Percentiles rank a stretch among this genome's conserved stretches.
Conservation (phyloP, 2,888 invertebrate genomes). For the Ligdia adustata region DNA sequence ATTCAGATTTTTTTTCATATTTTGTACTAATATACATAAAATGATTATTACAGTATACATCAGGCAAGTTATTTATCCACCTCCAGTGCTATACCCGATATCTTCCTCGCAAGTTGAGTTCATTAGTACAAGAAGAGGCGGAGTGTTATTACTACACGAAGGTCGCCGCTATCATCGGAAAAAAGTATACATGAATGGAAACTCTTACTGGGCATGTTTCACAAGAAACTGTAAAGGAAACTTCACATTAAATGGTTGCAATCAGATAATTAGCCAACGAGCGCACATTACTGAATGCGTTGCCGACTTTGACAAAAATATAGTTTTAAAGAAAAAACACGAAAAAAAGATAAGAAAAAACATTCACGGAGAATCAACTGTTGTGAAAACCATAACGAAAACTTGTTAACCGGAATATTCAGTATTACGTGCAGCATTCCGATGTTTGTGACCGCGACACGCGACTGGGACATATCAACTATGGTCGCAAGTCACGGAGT, state of each 20-base stretch:
- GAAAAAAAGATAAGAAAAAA: background rate
- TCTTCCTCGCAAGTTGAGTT: background rate
- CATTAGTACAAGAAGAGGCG: conserved; percentile 1
- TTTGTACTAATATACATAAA: no score
- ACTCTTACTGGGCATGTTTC: conserved; percentile 6
- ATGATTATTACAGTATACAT: no score
- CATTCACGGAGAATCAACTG: no score
- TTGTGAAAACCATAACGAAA: no score
- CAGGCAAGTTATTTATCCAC: no score
- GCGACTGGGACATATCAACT: no score
- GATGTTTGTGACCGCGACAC: no score
- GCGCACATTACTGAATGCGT: background rate
- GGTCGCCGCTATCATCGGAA: background rate
- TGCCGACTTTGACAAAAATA: background rate
- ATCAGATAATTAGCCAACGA: background rate
- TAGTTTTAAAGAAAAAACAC: background rate
- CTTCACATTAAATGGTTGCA: background rate
- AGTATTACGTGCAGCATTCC: no score
- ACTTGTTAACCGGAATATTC: no score
- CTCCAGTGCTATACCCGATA: background rate
- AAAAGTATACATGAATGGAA: conserved; percentile 1
- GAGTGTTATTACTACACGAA: background rate
- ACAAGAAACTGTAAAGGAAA: conserved; percentile 4
- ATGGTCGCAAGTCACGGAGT: no score
- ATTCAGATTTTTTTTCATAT: no score